A percentile compares a stretch with the other conserved stretches of the same genome.
phyloP scores from a whole-genome alignment of 2,797 vertebrate genomes.

The Notoglanidium macrostoma region DNA sequence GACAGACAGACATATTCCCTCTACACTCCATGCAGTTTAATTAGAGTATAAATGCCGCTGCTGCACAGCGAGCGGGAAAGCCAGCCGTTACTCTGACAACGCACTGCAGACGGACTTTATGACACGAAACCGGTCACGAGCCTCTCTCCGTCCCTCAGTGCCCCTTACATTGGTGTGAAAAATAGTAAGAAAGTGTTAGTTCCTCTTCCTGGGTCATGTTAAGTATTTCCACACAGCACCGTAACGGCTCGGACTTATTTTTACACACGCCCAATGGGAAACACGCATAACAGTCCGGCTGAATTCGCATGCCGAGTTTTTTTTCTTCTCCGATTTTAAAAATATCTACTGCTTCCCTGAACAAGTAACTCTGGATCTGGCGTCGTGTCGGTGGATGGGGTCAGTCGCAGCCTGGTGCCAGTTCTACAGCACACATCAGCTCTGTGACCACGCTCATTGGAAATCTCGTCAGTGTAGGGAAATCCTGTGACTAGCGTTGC shows the following conservation, averaged over 20 bases:
- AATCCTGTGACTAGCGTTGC: neutral
- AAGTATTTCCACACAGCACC: constrained; percentile 5
- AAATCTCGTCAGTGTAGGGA: neutral
- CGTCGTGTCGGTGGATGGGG: neutral
- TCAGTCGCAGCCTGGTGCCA: neutral
- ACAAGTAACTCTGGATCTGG: neutral
- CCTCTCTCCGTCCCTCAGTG: neutral
- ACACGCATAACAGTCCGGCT: neutral
- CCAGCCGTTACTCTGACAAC: constrained; percentile 1
- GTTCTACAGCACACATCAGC: neutral
- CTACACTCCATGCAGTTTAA: neutral
- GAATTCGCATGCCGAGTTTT: neutral
- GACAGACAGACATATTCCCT: neutral
- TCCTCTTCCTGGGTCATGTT: neutral
- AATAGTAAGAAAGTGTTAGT: neutral
- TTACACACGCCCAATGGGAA: neutral
- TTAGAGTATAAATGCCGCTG: neutral
- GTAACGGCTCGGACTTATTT: neutral
- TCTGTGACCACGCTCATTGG: neutral
- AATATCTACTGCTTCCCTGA: neutral
- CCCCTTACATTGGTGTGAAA: neutral
- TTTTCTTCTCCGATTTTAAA: neutral
- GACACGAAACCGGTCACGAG: neutral
- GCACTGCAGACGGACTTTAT: constrained; percentile 1
- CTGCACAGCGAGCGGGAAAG: constrained; percentile 3